Evolutionary conservation across 2,888 invertebrate species (phyloP), one percentile per base, ranked within the genome.

Genomic region (Podabrus alpinus): DNA sequence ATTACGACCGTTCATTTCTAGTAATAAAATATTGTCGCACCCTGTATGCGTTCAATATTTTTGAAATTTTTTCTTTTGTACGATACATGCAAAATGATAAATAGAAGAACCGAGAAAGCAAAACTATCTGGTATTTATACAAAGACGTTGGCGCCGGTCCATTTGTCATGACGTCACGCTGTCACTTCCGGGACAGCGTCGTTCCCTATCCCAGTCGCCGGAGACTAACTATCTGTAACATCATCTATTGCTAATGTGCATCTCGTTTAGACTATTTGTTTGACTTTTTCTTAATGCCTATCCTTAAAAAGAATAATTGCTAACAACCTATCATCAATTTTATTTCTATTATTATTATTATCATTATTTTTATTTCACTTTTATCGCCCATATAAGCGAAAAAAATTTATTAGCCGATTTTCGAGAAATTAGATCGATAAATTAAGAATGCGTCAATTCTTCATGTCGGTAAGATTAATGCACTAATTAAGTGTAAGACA

Each of bases 151-250:
- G 86, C 86, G 86, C 85, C 86, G 86, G 85, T 86, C 86, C 87
- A 87, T 87, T 87, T 87, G 86, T 87, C 86, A 87, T 83, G 85
- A 84, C 86, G 85, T 86, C 85, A 84, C 83, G 85, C 85, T 84
- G 86, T 86, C 86, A 85, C 85, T 86, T 86, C 86, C 86, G 85
- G 85, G 72, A 81, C 78, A 80, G 73, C 74, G 76, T 71, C 76
- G 79, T 77, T 77, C 77, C 81, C 81, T 79, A 75, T 73, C 69
- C 76, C 59, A 72, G 78, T 79, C 80, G 78, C 77, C 76, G 66
- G 76, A 74, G 78, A 75, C 78, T 81, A 81, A 82, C 82, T 82
- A 82, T 82, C 82, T 81, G 82, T 81, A 81, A 81, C 82, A 82
- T 80, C 80, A 81, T 82, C 82, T 82, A 79, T 77, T 72, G 77